Evolutionary conservation across 1,140 invertebrate species (phyloP).

Genomic region (Lasioglossum albipes): DNA sequence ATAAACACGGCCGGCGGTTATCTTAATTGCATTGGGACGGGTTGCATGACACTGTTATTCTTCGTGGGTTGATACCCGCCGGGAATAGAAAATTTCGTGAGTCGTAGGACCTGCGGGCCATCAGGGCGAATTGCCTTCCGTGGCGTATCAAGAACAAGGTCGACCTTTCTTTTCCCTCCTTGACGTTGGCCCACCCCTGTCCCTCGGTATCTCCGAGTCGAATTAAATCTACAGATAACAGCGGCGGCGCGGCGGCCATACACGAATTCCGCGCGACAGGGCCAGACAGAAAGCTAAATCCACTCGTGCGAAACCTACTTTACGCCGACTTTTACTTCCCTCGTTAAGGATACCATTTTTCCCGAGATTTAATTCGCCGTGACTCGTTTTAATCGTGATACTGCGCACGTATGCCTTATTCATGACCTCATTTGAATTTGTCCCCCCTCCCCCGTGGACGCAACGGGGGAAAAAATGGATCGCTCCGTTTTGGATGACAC

Average conservation of each 20-base stretch:
- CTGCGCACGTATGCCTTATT: not conserved
- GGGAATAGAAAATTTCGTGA: constrained; percentile 68
- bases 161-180: constrained; percentile 22
- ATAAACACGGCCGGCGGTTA: constrained; percentile 70
- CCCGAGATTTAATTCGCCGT: not conserved
- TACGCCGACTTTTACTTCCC: not conserved
- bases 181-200: not conserved
- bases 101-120: constrained; percentile 45
- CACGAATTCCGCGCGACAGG: constrained; percentile 11
- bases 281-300: constrained; percentile 3
- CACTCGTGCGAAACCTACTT: constrained; percentile 1
- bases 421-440: constrained; percentile 7
- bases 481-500: constrained; percentile 38
- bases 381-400: not conserved
- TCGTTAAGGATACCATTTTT: not conserved
- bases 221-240: constrained; percentile 52
- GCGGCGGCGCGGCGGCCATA: not conserved
- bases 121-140: constrained; percentile 58
- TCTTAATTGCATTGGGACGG: constrained; percentile 73
- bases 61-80: constrained; percentile 34
- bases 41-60: constrained; percentile 61
- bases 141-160: constrained; percentile 48
- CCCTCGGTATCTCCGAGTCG: constrained; percentile 14
- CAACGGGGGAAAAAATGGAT: not conserved
- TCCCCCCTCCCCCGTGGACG: not conserved